Evolutionary conservation across 1,140 invertebrate species (phyloP).

Genomic region (Microplitis mediator): DNA sequence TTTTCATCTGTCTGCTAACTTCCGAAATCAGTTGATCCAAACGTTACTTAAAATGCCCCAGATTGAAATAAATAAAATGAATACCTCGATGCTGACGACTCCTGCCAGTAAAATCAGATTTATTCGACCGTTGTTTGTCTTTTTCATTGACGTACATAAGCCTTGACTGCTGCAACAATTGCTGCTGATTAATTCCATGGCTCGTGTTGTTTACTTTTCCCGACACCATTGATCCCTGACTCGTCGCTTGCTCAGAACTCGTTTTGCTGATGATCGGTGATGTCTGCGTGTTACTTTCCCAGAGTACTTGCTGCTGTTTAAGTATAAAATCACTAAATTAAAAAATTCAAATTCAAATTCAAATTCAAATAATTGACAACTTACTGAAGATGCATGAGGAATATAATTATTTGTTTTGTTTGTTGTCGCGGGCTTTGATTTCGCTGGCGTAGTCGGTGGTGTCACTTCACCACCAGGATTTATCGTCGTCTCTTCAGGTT

Average conservation of each 20-base stretch:
- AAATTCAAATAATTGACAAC: neutral
- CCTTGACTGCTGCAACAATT: conserved; percentile 44
- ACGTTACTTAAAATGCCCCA: no score
- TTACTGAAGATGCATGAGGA: conserved; percentile 43
- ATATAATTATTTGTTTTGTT: conserved; percentile 41
- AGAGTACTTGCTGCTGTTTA: conserved; percentile 51
- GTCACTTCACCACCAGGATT: conserved; percentile 51
- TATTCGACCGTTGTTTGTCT: conserved; percentile 53
- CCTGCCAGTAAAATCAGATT: conserved; percentile 54
- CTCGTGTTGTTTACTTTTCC: conserved; percentile 51
- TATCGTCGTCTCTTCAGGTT: conserved; percentile 33
- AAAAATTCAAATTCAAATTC: conserved; percentile 22
- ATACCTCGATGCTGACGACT: conserved; percentile 64
- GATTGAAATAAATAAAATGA: neutral
- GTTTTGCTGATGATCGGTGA: conserved; percentile 58
- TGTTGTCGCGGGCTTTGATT: conserved; percentile 44
- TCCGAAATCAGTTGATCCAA: no score
- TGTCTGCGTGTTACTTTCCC: conserved; percentile 52
- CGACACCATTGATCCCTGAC: conserved; percentile 55
- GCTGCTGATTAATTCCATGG: conserved; percentile 47
- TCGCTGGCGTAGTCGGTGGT: conserved; percentile 53
- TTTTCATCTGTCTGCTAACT: neutral
- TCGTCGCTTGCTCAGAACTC: conserved; percentile 56
- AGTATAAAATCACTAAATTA: conserved; percentile 8
- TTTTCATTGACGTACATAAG: conserved; percentile 67